Base-by-base conservation (phyloP, 30 jellyfish, hydroid and myxozoan genomes). In the Aurelia sp. region DNA sequence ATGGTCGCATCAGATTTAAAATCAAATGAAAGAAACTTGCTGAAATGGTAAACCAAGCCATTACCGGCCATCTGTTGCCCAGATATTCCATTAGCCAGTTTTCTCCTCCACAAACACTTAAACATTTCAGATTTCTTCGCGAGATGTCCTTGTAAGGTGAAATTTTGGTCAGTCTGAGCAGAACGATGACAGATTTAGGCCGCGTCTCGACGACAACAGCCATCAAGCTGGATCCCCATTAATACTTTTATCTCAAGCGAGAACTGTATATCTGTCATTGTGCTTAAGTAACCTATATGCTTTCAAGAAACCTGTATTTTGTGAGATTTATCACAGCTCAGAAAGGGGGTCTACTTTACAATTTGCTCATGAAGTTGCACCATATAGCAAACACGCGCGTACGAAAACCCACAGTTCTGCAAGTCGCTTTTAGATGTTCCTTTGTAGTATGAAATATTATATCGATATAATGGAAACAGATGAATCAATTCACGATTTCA, bases 241-340 rank as follows among this genome's bases (percentile, higher is more conserved):
- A 65, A 69, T 69, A 27, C 79, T 69, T 69, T 15, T 69, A 69
- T 33, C 44, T 69, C 79, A 69, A 15, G 79, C 61, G 19, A 12
- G 79, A 69, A 58, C 51, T 33, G 51, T 13, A 37, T 31, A 69
- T 69, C 79, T 69, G 79, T 69, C 79, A 69, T 9, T 69, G 51
- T 37, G 21, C 62, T 12, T 19, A 31, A 37, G 79, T 15, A 22
- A 69, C 62, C 13, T 37, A 65, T 69, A 69, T 69, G 19, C 79
- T 69, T 69, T 69, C 79, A 35, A 69, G 61, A 69, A 69, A 5
- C 31, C 64, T 69, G 79, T 69, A 69, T 69, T 33, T 64, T 69
- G 79, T 69, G n/a, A 60, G 79, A 69, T 69, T 33, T 35, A 3
- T 18, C 79, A 60, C 79, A 58, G 20, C 52, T 12, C 62, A 7